A percentile compares a stretch with the other conserved stretches of the same genome.
Conservation (phyloP, 1,140 invertebrate species). For the Drosophila ercepeae region DNA sequence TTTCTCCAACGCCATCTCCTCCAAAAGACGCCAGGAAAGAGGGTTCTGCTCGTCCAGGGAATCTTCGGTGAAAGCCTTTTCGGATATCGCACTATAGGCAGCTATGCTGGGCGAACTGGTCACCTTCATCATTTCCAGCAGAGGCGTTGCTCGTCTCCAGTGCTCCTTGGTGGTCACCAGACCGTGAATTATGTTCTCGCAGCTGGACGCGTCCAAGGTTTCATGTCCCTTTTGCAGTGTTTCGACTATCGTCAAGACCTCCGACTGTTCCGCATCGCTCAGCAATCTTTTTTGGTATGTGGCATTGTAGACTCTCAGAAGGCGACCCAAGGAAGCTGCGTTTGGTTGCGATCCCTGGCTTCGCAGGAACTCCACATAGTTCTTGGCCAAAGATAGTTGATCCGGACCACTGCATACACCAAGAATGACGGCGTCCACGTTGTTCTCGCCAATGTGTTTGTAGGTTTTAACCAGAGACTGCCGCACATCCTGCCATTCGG, state of each 20-base stretch:
- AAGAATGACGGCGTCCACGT: conserved; percentile 86
- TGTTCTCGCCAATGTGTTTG: conserved; percentile 83
- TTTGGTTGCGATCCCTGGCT: conserved; percentile 84
- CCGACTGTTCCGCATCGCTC: conserved; percentile 84
- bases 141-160: conserved; percentile 86
- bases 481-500: conserved; percentile 60
- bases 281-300: conserved; percentile 78
- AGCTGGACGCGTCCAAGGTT: conserved; percentile 85
- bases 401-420: conserved; percentile 83
- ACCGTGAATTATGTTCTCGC: conserved; percentile 86
- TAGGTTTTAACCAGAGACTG: conserved; percentile 42
- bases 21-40: conserved; percentile 63
- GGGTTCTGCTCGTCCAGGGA: conserved; percentile 16
- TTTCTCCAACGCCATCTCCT: conserved; percentile 58
- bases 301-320: conserved; percentile 85
- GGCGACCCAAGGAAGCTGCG: conserved; percentile 85
- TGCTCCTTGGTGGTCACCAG: conserved; percentile 86
- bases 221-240: conserved; percentile 85
- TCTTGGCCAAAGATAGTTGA: conserved; percentile 84
- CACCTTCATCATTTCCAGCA: conserved; percentile 86
- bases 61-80: conserved; percentile 55
- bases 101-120: conserved; percentile 68
- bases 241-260: conserved; percentile 85
- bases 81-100: conserved; percentile 58
- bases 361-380: conserved; percentile 86